phyloP scores from a whole-genome alignment of 1,140 invertebrate genomes.

The Nilaparvata lugens region DNA sequence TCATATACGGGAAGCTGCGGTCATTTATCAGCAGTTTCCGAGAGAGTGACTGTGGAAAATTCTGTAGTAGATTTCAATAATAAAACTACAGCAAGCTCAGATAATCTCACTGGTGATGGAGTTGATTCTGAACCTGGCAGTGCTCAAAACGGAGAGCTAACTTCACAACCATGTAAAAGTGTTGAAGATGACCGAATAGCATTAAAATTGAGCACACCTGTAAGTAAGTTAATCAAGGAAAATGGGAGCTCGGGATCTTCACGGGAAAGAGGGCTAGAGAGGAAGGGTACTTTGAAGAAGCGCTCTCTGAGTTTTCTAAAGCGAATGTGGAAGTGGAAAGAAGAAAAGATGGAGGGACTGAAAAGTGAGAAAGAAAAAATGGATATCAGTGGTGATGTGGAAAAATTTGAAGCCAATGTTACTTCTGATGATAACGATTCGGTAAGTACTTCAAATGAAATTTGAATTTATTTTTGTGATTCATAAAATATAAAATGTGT shows the following conservation, averaged over 20 bases:
- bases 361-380: conserved; percentile 10
- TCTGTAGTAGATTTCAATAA: neutral
- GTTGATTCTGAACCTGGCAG: neutral
- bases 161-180: neutral
- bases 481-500: no score
- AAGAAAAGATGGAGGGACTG: conserved; percentile 17
- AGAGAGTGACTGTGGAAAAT: neutral
- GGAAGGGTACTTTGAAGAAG: conserved; percentile 15
- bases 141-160: neutral
- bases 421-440: conserved; percentile 2
- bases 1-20: conserved; percentile 5
- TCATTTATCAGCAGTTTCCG: neutral
- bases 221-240: conserved; percentile 1
- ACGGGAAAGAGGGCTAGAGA: conserved; percentile 3
- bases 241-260: no score
- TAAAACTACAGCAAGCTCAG: neutral
- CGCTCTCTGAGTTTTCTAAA: conserved; percentile 21
- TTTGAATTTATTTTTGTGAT: no score
- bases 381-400: conserved; percentile 5
- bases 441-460: neutral
- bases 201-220: neutral
- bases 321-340: conserved; percentile 18
- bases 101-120: neutral
- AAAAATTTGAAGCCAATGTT: conserved; percentile 12
- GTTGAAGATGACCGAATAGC: neutral